These are phyloP conservation scores for Elysia chlorotica DNA, from an alignment of 1,140 invertebrate genomes.

Conservation along the genomic window DNA sequence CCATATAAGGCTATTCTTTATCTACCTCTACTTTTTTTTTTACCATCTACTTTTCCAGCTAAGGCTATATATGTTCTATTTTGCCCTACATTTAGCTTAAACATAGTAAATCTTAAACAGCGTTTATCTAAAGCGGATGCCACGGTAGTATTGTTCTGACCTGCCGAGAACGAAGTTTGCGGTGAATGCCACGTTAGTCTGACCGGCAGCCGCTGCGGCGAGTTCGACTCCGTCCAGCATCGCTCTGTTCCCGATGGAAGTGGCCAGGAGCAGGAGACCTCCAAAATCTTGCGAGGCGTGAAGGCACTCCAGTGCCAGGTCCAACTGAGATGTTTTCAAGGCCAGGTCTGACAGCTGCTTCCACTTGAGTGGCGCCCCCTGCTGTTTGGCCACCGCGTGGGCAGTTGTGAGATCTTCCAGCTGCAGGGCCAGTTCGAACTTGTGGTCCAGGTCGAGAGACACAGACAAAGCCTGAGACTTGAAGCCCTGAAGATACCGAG, in stretches of 20 bases:
- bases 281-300: conserved; percentile 91
- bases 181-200: conserved; percentile 91
- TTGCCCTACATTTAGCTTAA: neutral
- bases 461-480: conserved; percentile 96
- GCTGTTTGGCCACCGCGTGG: conserved; percentile 81
- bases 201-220: conserved; percentile 72
- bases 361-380: conserved; percentile 93
- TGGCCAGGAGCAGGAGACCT: conserved; percentile 88
- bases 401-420: conserved; percentile 86
- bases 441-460: conserved; percentile 94
- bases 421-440: conserved; percentile 92
- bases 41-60: neutral
- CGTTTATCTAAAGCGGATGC: neutral
- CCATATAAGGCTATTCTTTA: neutral
- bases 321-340: conserved; percentile 60
- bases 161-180: conserved; percentile 90
- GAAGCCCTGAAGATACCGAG: conserved; percentile 74
- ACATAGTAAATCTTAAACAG: neutral
- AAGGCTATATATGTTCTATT: neutral
- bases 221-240: conserved; percentile 77
- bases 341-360: conserved; percentile 82
- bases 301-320: conserved; percentile 90
- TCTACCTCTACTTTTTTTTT: neutral
- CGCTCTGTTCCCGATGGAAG: conserved; percentile 80
- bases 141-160: conserved; percentile 49